Base-by-base conservation (phyloP, 2,113 vertebrate genomes). In the Ochotona curzoniae region DNA sequence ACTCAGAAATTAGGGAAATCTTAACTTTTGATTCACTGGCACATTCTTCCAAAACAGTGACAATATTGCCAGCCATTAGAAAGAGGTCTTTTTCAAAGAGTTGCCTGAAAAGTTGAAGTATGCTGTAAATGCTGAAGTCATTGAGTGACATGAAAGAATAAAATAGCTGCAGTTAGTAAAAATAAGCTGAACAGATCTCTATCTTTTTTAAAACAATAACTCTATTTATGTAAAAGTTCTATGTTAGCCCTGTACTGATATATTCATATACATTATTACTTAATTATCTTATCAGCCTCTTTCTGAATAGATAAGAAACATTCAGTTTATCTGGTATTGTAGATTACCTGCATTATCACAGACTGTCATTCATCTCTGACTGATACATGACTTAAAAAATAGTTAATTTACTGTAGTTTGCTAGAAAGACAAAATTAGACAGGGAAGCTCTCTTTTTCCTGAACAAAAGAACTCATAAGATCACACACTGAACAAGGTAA, bases 251-350 rank as follows among this genome's bases (percentile, higher is more conserved):
- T 81, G 11, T 44, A 32, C 9, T 28, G 44, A 20, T 28, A 25
- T 94, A 35, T 73, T 84, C 63, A 75, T 8, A 23, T n/a, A 74
- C 21, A 70, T 75, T 91, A 23, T 85, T 51, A 17, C 49, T 93
- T 51, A 23, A 61, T 85, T 83, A 28, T 30, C n/a, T 21, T 8
- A 82, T 54, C 64, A 67, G 13, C 8, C 21, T 9, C 51, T 94
- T 90, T 70, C 32, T 51, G 81, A 8, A 57, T 20, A 35, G 6
- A 51, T 21, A 30, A 83, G 51, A 80, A 83, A 49, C 74, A 1
- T 80, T 64, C 20, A 54, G 57, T 60, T 84, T 84, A 23, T 2
- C 23, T 25, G 67, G 21, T 7, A 26, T 87, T 80, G 13, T 44
- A 1, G 30, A 78, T 11, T 13, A 51, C 15, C 12, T 83, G 26